phyloP scores from a whole-genome alignment of 2,888 invertebrate species.

The Perizoma flavofasciatum region DNA sequence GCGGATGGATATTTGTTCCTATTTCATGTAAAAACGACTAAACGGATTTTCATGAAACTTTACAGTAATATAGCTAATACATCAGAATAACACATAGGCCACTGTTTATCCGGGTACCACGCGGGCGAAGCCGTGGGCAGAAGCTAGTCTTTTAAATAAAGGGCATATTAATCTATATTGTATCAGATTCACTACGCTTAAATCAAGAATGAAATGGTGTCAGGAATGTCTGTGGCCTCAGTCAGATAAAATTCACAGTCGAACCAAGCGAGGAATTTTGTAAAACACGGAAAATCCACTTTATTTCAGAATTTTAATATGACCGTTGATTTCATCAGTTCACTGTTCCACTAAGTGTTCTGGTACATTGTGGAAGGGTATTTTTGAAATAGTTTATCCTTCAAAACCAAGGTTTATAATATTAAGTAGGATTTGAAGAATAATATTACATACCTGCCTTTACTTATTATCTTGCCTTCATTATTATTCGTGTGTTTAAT shows the following conservation, averaged over 20 bases:
- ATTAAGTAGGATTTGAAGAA: too few species aligned
- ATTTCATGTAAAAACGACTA: too few species aligned
- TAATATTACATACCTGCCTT: too few species aligned
- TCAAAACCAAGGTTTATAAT: too few species aligned
- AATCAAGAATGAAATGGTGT: not conserved
- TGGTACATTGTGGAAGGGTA: not conserved
- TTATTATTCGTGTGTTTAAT: too few species aligned
- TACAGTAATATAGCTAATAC: too few species aligned
- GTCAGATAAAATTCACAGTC: slow-evolving; percentile 23
- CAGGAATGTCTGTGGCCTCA: slow-evolving; percentile 16
- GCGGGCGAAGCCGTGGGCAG: too few species aligned
- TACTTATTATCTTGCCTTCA: too few species aligned
- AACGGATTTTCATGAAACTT: too few species aligned
- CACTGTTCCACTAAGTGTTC: not conserved
- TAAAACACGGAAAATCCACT: slow-evolving; percentile 2
- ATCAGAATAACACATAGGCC: too few species aligned
- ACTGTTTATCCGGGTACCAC: too few species aligned
- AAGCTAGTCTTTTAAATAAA: slow-evolving; percentile 3
- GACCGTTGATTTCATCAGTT: not conserved
- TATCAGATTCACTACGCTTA: slow-evolving; percentile 9
- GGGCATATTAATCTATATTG: slow-evolving; percentile 7
- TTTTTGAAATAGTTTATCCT: not conserved
- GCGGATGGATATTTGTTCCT: too few species aligned
- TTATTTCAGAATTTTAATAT: slow-evolving; percentile 5
- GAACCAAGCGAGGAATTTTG: slow-evolving; percentile 3